Conservation (phyloP, 2,888 invertebrate genomes). For the Cactoblastis cactorum region DNA sequence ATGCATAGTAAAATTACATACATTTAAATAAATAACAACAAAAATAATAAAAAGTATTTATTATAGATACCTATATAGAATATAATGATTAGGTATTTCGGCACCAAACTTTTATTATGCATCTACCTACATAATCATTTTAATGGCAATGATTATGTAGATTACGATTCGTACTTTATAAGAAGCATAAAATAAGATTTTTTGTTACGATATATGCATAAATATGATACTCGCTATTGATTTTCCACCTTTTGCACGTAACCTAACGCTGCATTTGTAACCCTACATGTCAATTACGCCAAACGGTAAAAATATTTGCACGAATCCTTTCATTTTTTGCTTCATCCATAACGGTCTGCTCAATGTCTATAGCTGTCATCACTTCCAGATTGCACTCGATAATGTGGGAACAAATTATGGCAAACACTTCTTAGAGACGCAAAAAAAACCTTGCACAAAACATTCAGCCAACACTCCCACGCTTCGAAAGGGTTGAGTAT, state of each 20-base stretch:
- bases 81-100: too few relatives aligned
- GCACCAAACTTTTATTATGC: too few relatives aligned
- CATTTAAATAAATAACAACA: too few relatives aligned
- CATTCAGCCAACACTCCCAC: conserved; percentile 66
- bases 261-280: background rate
- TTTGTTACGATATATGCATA: background rate
- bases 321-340: conserved; percentile 35
- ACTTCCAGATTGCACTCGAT: conserved; percentile 59
- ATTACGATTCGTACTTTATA: too few relatives aligned
- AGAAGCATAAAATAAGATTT: too few relatives aligned
- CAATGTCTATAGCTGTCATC: conserved; percentile 67
- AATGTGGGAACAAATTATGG: conserved; percentile 78
- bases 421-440: conserved; percentile 64
- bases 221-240: background rate
- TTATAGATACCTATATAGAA: too few relatives aligned
- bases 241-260: background rate
- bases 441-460: conserved; percentile 70
- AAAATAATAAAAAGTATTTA: too few relatives aligned
- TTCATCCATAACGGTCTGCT: conserved; percentile 49
- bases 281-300: conserved; percentile 28
- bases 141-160: too few relatives aligned
- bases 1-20: too few relatives aligned
- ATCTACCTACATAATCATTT: too few relatives aligned
- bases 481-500: conserved; percentile 72
- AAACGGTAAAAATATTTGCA: conserved; percentile 24